Base-by-base conservation (phyloP, 2,888 invertebrate genomes). In the Trichogramma evanescens region DNA sequence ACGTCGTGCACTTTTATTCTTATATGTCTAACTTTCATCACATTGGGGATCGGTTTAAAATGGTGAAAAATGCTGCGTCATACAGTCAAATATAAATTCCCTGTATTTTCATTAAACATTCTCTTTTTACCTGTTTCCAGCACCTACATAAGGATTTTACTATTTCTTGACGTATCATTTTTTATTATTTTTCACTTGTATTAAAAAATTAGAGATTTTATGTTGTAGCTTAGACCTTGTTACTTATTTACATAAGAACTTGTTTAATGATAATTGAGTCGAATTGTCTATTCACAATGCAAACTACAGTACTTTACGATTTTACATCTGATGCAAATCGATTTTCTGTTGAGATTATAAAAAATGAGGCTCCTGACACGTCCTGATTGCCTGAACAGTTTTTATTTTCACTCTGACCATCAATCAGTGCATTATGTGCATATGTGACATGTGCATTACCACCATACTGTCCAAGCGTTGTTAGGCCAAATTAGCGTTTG, bases 11-110 rank as follows among this genome's bases (percentile, higher is more conserved):
- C 48, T 41, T 41, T 45, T 54, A 45, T 51, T 53, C 43, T 49
- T 48, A 10, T 6, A 44, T 52, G 5, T 48, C 53, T 13, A 46
- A 10, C 48, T 26, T 48, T 51, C 13, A 46, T 43, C 26, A 56
- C 7, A 8, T 53, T 49, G 54, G 58, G 53, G 63, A 63, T 61
- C 58, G 58, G 56, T 51, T 43, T 52, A 54, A 58, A 59, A 62
- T 62, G 50, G 58, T 41, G 41, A 61, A 63, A 63, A 61, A 61
- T 63, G 60, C 61, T 58, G 61, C 61, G 50, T 44, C 52, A 45
- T 44, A 44, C 5, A 38, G 5, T 26, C 10, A 9, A 45, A 54
- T 50, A 45, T 50, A 40, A 44, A 13, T 62, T 52, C 13, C 5
- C 39, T 44, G 41, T 44, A 8, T 60, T 49, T n/a, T 43, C 42